A percentile compares a stretch with the other conserved stretches of the same genome.
Conservation (phyloP, 2,888 invertebrate species). For the Drosophila niveifrons region DNA sequence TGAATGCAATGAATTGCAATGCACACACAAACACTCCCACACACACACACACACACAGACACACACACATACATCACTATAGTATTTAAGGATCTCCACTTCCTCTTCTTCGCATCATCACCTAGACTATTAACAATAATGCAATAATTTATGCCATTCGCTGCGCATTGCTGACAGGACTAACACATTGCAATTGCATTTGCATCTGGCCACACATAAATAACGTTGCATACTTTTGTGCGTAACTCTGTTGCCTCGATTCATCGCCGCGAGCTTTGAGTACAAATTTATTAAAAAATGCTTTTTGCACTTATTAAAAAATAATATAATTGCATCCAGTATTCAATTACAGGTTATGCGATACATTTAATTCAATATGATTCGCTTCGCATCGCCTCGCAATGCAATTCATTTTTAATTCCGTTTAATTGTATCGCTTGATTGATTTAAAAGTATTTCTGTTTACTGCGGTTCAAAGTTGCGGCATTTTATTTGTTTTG, state of each 20-base stretch:
- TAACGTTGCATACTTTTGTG: conserved; percentile 35
- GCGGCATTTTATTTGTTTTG: conserved; percentile 15
- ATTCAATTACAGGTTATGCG: conserved; percentile 35
- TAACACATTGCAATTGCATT: conserved; percentile 56
- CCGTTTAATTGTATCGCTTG: conserved; percentile 9
- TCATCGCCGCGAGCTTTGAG: conserved; percentile 10
- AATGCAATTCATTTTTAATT: conserved; percentile 10
- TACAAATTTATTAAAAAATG: conserved; percentile 68
- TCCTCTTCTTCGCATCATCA: neutral
- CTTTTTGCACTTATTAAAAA: conserved; percentile 54
- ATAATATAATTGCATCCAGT: conserved; percentile 35
- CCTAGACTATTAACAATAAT: conserved; percentile 58
- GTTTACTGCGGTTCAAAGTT: conserved; percentile 1
- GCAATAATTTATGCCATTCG: conserved; percentile 72
- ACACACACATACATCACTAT: conserved; percentile 5
- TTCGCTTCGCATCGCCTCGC: neutral
- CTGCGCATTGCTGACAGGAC: conserved; percentile 62
- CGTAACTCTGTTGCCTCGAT: neutral
- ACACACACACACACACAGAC: no score
- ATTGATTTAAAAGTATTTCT: conserved; percentile 16
- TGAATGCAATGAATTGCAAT: conserved; percentile 81
- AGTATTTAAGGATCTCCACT: conserved; percentile 39
- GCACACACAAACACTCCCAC: neutral
- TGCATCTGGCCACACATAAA: conserved; percentile 51
- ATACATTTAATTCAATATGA: conserved; percentile 23